Percentiles rank a stretch among this genome's conserved stretches.
phyloP scores from a whole-genome alignment of 2,888 invertebrate species.

The Podotricha telesiphe region DNA sequence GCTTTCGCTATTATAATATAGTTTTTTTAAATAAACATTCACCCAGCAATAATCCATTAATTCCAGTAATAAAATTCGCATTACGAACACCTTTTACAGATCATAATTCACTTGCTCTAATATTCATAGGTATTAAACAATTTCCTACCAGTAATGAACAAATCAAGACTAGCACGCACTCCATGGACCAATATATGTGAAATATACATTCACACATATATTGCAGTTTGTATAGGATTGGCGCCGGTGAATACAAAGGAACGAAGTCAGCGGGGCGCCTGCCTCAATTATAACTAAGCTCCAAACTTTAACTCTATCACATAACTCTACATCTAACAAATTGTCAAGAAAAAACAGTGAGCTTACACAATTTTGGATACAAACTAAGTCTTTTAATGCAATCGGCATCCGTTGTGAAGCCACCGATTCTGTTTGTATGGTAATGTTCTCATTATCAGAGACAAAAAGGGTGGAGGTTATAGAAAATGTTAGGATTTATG shows the following conservation, averaged over 20 bases:
- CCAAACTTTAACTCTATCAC: slow-evolving; percentile 52
- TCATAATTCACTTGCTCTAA: slow-evolving; percentile 15
- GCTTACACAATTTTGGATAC: slow-evolving; percentile 7
- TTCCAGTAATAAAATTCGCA: neutral
- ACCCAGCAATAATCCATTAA: neutral
- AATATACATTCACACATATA: slow-evolving; percentile 54
- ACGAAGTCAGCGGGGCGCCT: slow-evolving; percentile 71
- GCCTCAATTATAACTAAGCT: slow-evolving; percentile 71
- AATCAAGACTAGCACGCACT: slow-evolving; percentile 46
- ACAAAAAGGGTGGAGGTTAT: slow-evolving; percentile 69
- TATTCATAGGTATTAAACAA: slow-evolving; percentile 28
- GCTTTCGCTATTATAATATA: neutral
- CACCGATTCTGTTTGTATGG: slow-evolving; percentile 78
- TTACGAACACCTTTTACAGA: neutral
- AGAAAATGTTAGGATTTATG: slow-evolving; percentile 61
- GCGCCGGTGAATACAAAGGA: slow-evolving; percentile 67
- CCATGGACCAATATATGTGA: slow-evolving; percentile 64
- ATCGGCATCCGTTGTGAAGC: slow-evolving; percentile 5
- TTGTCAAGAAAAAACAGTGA: slow-evolving; percentile 12
- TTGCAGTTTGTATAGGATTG: slow-evolving; percentile 47
- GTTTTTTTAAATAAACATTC: neutral
- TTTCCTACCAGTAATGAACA: slow-evolving; percentile 46
- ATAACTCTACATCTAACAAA: slow-evolving; percentile 29
- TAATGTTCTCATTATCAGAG: slow-evolving; percentile 79
- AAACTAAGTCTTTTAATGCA: slow-evolving; percentile 6